Evolutionary conservation across 1,140 invertebrate genomes (phyloP).

Genomic region (Gryllus bimaculatus): DNA sequence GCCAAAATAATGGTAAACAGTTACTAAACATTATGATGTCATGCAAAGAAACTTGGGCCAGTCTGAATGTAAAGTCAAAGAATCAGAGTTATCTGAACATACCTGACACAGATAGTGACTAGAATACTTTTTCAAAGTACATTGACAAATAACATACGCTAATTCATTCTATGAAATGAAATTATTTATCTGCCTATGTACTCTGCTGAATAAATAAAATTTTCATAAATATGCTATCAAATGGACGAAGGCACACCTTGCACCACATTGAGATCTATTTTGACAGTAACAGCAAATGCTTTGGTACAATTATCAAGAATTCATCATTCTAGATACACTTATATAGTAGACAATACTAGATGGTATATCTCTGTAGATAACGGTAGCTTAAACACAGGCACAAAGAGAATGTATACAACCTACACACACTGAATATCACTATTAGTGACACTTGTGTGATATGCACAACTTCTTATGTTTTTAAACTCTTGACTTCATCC

Average conservation of each 20-base stretch:
- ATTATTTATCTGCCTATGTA: too few relatives aligned
- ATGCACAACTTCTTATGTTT: background rate
- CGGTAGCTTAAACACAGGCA: background rate
- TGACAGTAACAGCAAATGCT: background rate
- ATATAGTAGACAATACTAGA: background rate
- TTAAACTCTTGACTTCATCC: slow-evolving; percentile 40
- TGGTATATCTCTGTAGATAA: background rate
- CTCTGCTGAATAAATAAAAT: background rate
- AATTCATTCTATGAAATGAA: too few relatives aligned
- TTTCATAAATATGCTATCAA: background rate
- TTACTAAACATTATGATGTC: too few relatives aligned
- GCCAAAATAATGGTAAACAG: too few relatives aligned
- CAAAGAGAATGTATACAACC: background rate
- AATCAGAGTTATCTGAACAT: too few relatives aligned
- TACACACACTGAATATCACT: background rate
- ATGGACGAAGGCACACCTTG: background rate
- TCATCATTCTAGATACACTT: background rate
- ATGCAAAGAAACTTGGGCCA: too few relatives aligned
- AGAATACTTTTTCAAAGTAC: too few relatives aligned
- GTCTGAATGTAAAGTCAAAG: too few relatives aligned
- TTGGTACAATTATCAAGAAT: background rate
- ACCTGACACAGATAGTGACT: too few relatives aligned
- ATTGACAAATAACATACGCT: too few relatives aligned
- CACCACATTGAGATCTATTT: background rate
- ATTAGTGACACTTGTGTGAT: background rate